These are phyloP conservation scores for Psephotus haematonotus DNA, from an alignment of 2,113 vertebrate genomes.

Conservation along the genomic window DNA sequence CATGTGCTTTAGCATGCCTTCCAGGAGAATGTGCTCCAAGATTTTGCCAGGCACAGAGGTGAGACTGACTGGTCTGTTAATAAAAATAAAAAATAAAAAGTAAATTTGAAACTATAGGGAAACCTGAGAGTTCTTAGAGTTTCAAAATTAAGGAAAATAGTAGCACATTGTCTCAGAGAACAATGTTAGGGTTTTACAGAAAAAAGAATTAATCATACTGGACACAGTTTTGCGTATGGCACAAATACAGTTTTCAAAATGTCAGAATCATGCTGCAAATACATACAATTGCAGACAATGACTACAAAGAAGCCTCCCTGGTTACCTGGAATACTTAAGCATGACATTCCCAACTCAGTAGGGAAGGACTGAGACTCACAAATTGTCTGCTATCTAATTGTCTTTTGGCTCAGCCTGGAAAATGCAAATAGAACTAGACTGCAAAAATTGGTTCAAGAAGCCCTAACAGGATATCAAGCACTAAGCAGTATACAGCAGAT, in stretches of 20 bases:
- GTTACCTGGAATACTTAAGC: constrained; percentile 39
- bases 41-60: too few relatives aligned
- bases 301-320: not conserved
- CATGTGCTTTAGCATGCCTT: too few relatives aligned
- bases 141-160: constrained; percentile 2
- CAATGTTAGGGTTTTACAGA: not conserved
- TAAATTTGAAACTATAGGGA: not conserved
- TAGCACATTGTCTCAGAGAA: not conserved
- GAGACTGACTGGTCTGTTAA: too few relatives aligned
- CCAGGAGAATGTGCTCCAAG: too few relatives aligned
- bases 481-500: constrained; percentile 52
- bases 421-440: constrained; percentile 64
- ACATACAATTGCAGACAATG: not conserved
- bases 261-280: not conserved
- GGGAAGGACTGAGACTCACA: constrained; percentile 64
- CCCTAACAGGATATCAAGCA: constrained; percentile 60
- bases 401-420: constrained; percentile 62
- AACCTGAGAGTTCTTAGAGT: not conserved
- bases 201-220: not conserved
- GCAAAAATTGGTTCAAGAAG: constrained; percentile 67
- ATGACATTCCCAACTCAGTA: constrained; percentile 56
- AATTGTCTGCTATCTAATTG: constrained; percentile 63
- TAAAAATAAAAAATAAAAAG: not conserved
- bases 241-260: constrained; percentile 2
- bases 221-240: not conserved